phyloP scores from a whole-genome alignment of 2,888 invertebrate genomes.

The Hermodice carunculata region DNA sequence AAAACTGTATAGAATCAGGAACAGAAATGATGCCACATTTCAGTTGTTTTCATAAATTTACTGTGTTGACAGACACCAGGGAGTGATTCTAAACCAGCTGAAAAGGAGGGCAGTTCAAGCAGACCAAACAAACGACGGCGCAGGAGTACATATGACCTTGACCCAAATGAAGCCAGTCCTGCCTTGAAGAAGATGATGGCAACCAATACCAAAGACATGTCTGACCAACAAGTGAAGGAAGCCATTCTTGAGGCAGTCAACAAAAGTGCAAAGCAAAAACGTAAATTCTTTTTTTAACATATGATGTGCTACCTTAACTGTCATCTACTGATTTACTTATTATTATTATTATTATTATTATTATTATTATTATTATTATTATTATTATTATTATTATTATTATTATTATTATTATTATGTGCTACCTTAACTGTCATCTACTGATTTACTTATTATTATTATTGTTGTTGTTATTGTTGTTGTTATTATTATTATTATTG shows the following conservation, averaged over 20 bases:
- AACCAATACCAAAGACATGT: constrained; percentile 4
- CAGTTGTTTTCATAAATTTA: too few species aligned
- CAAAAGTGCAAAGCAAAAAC: constrained; percentile 24
- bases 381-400: too few species aligned
- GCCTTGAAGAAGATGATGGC: constrained; percentile 15
- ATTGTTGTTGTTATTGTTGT: background rate
- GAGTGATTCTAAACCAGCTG: too few species aligned
- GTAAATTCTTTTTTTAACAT: constrained; percentile 3
- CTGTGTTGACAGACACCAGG: too few species aligned
- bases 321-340: background rate
- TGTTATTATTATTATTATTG: background rate
- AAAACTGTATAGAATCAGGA: too few species aligned
- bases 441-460: background rate
- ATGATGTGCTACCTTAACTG: background rate
- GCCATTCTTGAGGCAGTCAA: constrained; percentile 12
- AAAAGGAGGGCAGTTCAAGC: too few species aligned
- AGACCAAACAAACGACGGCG: constrained; percentile 4
- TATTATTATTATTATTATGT: too few species aligned
- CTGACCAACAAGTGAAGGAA: constrained; percentile 14
- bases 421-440: background rate
- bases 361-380: background rate
- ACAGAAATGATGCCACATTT: too few species aligned
- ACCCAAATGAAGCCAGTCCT: constrained; percentile 10
- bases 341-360: background rate
- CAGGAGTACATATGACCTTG: background rate